A percentile compares a stretch with the other conserved stretches of the same genome.
Evolutionary conservation across 53 echinoderm and acorn worm genomes (phyloP).

Genomic region (Patiria pectinifera): DNA sequence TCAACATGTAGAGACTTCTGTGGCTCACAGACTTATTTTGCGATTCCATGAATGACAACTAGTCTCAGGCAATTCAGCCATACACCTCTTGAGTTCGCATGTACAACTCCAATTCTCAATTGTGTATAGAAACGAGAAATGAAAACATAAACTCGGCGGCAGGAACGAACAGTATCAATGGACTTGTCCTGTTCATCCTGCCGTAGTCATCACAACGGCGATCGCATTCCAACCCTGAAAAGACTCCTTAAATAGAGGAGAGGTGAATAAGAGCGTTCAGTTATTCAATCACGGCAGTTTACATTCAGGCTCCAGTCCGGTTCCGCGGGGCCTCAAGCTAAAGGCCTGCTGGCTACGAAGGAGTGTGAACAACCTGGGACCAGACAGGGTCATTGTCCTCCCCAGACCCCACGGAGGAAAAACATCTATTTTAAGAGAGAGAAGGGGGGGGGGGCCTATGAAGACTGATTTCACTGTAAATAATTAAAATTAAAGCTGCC

Average conservation of each 20-base stretch:
- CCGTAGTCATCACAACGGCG: neutral
- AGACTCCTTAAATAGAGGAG: conserved; percentile 36
- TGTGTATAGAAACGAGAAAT: neutral
- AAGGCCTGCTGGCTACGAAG: conserved; percentile 43
- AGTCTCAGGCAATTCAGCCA: neutral
- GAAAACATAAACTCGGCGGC: neutral
- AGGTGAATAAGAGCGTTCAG: conserved; percentile 26
- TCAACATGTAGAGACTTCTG: no score
- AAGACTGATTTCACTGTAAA: conserved; percentile 55
- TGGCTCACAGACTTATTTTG: neutral
- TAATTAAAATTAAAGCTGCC: conserved; percentile 51
- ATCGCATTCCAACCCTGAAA: conserved; percentile 57
- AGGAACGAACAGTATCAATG: neutral
- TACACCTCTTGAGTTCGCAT: neutral
- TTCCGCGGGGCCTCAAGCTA: conserved; percentile 26
- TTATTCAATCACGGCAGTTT: conserved; percentile 63
- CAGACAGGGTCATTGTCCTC: conserved; percentile 66
- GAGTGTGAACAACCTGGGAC: conserved; percentile 68
- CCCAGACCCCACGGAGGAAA: conserved; percentile 20
- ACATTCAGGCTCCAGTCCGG: conserved; percentile 59
- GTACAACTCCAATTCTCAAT: neutral
- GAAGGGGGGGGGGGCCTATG: conserved; percentile 14
- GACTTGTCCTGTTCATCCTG: neutral
- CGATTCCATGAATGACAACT: no score
- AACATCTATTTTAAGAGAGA: conserved; percentile 42